Evolutionary conservation across 2,113 vertebrate species (phyloP).

Genomic region (Gadus chalcogrammus): DNA sequence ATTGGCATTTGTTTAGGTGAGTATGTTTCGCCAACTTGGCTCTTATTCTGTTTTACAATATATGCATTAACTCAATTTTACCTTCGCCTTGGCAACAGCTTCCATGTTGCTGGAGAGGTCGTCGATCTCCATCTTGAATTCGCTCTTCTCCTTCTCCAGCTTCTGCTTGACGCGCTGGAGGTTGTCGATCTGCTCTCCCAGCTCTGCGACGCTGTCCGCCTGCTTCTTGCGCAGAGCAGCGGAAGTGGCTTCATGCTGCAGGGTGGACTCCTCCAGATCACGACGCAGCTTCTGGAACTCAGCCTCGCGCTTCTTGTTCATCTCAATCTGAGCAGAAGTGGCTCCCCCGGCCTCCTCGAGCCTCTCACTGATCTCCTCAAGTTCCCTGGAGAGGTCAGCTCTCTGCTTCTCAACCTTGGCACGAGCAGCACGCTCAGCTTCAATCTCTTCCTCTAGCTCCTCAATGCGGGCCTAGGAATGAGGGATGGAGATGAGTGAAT

Average conservation of each 20-base stretch:
- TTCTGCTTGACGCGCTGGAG: conserved; percentile 18
- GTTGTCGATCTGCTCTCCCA: conserved; percentile 1
- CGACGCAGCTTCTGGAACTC: conserved; percentile 59
- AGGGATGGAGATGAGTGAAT: neutral
- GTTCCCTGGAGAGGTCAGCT: conserved; percentile 81
- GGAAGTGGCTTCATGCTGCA: conserved; percentile 44
- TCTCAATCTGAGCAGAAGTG: conserved; percentile 44
- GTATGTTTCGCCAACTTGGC: neutral
- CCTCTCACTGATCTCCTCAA: conserved; percentile 61
- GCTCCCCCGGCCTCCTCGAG: conserved; percentile 44
- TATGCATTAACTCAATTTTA: neutral
- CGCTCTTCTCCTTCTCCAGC: conserved; percentile 56
- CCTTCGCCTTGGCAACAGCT: neutral
- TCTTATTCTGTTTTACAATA: neutral
- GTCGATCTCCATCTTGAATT: conserved; percentile 60
- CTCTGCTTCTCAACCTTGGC: conserved; percentile 84
- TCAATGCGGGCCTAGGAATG: conserved; percentile 63
- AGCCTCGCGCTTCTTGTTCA: conserved; percentile 61
- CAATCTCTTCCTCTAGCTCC: conserved; percentile 72
- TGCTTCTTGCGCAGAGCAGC: conserved; percentile 52
- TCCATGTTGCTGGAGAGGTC: conserved; percentile 1
- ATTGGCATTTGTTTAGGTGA: neutral
- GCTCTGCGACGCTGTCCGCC: conserved; percentile 7
- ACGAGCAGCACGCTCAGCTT: conserved; percentile 70
- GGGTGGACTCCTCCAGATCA: conserved; percentile 55